Conservation (phyloP, 2,797 vertebrate species). For the Australoheros facetus region DNA sequence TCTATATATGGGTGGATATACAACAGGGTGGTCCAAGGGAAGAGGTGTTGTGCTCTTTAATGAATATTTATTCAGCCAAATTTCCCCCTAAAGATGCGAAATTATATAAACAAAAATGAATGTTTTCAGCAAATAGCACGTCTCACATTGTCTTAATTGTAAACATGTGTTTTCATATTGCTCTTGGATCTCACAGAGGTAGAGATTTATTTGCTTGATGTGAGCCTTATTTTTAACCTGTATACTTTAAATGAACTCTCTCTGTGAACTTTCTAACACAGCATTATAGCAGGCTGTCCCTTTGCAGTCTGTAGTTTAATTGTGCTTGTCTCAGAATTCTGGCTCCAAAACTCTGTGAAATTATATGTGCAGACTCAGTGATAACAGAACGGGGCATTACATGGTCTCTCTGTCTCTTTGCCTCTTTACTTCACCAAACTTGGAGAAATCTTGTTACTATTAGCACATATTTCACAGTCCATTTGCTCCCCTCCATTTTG, state of each 20-base stretch:
- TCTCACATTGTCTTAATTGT: constrained; percentile 32
- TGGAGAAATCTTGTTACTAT: constrained; percentile 84
- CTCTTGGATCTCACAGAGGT: constrained; percentile 31
- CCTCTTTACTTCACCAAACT: constrained; percentile 50
- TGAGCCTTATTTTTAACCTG: constrained; percentile 37
- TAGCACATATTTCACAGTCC: constrained; percentile 87
- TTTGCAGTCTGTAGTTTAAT: constrained; percentile 81
- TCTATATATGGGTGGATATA: not conserved
- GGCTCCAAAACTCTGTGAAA: constrained; percentile 74
- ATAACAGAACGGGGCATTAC: constrained; percentile 67
- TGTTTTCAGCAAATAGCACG: constrained; percentile 38
- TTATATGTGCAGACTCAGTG: constrained; percentile 62
- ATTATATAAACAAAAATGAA: constrained; percentile 26
- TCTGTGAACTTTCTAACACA: constrained; percentile 52
- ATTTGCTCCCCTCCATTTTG: constrained; percentile 84
- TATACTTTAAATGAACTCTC: constrained; percentile 71
- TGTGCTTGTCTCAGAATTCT: constrained; percentile 74
- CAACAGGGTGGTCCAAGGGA: constrained; percentile 36
- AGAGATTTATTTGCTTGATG: constrained; percentile 11
- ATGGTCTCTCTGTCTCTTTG: constrained; percentile 37
- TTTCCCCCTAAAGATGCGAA: constrained; percentile 40
- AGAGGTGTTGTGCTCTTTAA: constrained; percentile 31
- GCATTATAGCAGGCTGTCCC: constrained; percentile 79
- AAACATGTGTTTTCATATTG: constrained; percentile 42
- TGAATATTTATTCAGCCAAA: constrained; percentile 39